Evolutionary conservation across 2,888 invertebrate species (phyloP).

Genomic region (Elmis aenea): DNA sequence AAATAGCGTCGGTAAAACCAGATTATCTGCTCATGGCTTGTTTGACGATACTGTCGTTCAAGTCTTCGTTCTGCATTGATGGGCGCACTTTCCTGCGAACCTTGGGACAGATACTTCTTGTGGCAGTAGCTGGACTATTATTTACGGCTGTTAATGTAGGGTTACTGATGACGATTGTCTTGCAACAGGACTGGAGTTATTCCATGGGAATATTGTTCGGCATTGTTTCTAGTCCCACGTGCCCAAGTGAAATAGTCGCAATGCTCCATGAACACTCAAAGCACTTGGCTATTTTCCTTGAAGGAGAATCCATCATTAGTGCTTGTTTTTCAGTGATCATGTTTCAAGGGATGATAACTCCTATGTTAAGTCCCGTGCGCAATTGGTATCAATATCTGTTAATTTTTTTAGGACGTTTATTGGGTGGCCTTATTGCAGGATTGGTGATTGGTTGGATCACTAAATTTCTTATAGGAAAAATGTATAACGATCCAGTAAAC

Average conservation of each 20-base stretch:
- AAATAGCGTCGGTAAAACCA: background rate
- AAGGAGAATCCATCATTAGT: constrained; percentile 13
- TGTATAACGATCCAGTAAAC: constrained; percentile 8
- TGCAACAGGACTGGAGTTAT: constrained; percentile 1
- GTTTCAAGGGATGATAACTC: constrained; percentile 3
- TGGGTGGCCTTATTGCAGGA: constrained; percentile 8
- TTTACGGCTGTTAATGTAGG: constrained; percentile 8
- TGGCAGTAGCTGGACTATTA: constrained; percentile 6
- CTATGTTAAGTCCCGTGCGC: constrained; percentile 1
- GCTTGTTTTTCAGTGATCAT: constrained; percentile 9
- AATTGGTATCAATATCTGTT: constrained; percentile 3
- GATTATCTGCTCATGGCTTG: constrained; percentile 4
- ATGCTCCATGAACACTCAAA: constrained; percentile 10
- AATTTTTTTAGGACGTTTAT: constrained; percentile 6
- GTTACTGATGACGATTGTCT: constrained; percentile 6
- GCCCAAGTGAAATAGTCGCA: constrained; percentile 7
- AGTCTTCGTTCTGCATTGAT: constrained; percentile 8
- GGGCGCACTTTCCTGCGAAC: constrained; percentile 11
- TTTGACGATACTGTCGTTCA: constrained; percentile 9
- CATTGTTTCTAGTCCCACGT: constrained; percentile 2
- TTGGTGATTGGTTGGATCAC: constrained; percentile 2
- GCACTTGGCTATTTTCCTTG: constrained; percentile 10
- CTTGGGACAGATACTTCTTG: constrained; percentile 10
- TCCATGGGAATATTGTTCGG: constrained; percentile 10
- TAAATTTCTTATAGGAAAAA: constrained; percentile 3